Evolutionary conservation across 2,113 vertebrate species (phyloP).

Genomic region (Syngnathus scovelli): DNA sequence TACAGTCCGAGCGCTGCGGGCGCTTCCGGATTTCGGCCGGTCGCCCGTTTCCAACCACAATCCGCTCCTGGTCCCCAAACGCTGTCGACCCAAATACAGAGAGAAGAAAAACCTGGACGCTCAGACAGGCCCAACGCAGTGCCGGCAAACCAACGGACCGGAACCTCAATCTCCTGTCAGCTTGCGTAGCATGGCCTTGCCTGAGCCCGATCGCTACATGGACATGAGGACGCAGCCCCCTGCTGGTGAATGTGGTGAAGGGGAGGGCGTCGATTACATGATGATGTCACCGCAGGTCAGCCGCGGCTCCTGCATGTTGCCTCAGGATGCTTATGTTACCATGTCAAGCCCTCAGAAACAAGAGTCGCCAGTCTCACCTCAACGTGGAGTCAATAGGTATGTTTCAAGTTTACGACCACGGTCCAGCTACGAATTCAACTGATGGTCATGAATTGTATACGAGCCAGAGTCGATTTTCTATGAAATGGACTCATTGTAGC

Average conservation of each 20-base stretch:
- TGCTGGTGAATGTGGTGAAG: not conserved
- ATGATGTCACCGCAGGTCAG: slow-evolving; percentile 51
- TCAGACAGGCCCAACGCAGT: slow-evolving; percentile 4
- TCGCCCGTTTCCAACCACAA: slow-evolving; percentile 33
- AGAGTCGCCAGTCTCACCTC: not conserved
- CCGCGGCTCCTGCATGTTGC: slow-evolving; percentile 3
- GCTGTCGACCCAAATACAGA: slow-evolving; percentile 43
- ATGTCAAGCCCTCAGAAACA: slow-evolving; percentile 52
- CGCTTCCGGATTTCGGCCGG: slow-evolving; percentile 50
- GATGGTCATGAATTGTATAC: not conserved
- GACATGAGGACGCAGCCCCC: slow-evolving; percentile 27
- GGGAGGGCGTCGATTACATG: slow-evolving; percentile 43
- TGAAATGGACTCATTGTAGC: not conserved
- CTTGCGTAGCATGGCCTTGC: not conserved
- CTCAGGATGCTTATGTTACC: slow-evolving; percentile 48
- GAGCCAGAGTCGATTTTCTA: not conserved
- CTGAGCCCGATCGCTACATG: slow-evolving; percentile 25
- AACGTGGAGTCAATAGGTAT: slow-evolving; percentile 35
- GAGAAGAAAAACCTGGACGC: slow-evolving; percentile 22
- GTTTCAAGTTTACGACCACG: not conserved
- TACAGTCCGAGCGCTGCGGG: slow-evolving; percentile 12
- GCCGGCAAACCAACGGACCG: not conserved
- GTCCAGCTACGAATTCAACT: not conserved
- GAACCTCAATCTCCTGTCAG: not conserved
- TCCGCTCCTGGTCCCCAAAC: slow-evolving; percentile 32